These are phyloP conservation scores for Falco columbarius DNA, from an alignment of 2,797 vertebrate species.

Conservation along the genomic window DNA sequence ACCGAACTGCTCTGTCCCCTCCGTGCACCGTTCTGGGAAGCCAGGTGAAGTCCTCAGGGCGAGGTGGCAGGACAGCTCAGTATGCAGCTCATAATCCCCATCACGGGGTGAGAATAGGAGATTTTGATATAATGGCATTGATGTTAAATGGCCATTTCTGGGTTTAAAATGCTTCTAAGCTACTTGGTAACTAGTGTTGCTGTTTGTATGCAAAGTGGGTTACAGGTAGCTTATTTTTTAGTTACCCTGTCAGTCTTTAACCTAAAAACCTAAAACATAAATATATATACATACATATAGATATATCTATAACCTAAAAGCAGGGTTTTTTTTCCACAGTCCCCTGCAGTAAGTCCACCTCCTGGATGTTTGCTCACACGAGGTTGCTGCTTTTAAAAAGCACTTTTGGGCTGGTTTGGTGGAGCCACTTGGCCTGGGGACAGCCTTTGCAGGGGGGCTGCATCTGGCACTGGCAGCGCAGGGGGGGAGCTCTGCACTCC, in stretches of 20 bases:
- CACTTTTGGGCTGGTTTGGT: background rate
- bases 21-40: accelerated
- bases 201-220: background rate
- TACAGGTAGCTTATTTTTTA: background rate
- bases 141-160: background rate
- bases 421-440: background rate
- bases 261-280: too few species aligned
- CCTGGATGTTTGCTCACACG: background rate
- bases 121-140: accelerated
- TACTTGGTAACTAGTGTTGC: background rate
- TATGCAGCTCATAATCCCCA: background rate
- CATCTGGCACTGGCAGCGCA: too few species aligned
- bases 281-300: too few species aligned
- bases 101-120: background rate
- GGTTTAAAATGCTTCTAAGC: background rate
- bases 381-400: background rate
- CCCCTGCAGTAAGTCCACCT: background rate
- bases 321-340: background rate
- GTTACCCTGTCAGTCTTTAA: background rate
- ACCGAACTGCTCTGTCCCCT: background rate
- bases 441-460: too few species aligned
- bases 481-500: background rate
- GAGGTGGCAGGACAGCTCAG: background rate
- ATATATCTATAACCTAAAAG: too few species aligned
- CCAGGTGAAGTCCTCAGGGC: background rate